phyloP scores from a whole-genome alignment of 2,113 vertebrate genomes.

The Sialia sialis region DNA sequence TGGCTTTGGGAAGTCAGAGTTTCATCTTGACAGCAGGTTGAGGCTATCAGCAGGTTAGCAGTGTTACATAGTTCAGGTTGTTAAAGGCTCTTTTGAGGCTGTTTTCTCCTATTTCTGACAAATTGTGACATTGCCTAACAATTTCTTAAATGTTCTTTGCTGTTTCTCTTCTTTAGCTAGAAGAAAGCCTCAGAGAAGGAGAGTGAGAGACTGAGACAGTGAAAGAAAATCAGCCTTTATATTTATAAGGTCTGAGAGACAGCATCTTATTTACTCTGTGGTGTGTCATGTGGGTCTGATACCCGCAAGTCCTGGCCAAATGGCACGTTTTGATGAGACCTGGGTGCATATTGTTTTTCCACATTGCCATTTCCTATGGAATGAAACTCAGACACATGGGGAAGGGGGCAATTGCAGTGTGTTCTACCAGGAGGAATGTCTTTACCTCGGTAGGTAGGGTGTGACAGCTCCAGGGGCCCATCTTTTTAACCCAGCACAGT shows the following conservation, averaged over 20 bases:
- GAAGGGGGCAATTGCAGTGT: neutral
- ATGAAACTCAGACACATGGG: neutral
- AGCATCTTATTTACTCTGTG: neutral
- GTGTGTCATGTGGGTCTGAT: neutral
- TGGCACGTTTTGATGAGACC: neutral
- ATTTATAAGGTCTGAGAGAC: neutral
- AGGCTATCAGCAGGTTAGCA: neutral
- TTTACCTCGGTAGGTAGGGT: neutral
- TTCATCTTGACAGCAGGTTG: neutral
- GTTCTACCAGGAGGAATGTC: no score
- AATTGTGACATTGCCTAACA: accelerated
- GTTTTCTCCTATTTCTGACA: neutral
- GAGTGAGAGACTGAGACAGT: neutral
- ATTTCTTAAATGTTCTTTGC: neutral
- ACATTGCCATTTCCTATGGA: neutral
- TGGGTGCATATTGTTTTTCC: accelerated
- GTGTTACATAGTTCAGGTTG: neutral
- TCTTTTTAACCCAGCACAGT: accelerated
- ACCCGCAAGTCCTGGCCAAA: accelerated
- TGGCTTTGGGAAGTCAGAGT: neutral
- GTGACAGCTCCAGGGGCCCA: neutral
- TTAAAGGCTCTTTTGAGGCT: neutral
- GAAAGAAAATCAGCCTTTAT: neutral
- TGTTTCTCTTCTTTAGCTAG: neutral
- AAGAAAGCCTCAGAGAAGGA: neutral